phyloP scores from a whole-genome alignment of 2,797 vertebrate species.

The Miichthys miiuy region DNA sequence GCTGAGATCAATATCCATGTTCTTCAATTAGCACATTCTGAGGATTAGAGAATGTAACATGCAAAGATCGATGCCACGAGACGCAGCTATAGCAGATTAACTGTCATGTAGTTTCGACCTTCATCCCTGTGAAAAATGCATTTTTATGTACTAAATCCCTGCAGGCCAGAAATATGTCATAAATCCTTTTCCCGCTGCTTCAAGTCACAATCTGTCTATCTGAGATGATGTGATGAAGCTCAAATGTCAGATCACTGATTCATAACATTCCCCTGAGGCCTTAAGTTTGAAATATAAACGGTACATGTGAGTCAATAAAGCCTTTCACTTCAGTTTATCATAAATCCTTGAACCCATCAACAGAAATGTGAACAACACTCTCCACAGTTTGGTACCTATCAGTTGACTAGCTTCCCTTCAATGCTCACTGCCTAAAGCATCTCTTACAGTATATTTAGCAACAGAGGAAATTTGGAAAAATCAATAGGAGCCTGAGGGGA shows the following conservation, averaged over 20 bases:
- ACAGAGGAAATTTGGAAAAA: slow-evolving; percentile 74
- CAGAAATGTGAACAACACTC: slow-evolving; percentile 37
- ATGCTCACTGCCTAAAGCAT: slow-evolving; percentile 41
- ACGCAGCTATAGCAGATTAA: not conserved
- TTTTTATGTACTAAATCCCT: slow-evolving; percentile 26
- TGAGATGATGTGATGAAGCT: slow-evolving; percentile 13
- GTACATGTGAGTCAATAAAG: slow-evolving; percentile 31
- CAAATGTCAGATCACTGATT: slow-evolving; percentile 29
- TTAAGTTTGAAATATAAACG: slow-evolving; percentile 24
- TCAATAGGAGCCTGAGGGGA: slow-evolving; percentile 61
- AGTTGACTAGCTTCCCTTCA: slow-evolving; percentile 43
- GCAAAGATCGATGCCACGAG: slow-evolving; percentile 22
- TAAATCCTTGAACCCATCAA: slow-evolving; percentile 34
- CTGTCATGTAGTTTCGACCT: slow-evolving; percentile 16
- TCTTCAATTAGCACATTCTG: slow-evolving; percentile 54
- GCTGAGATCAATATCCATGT: slow-evolving; percentile 55
- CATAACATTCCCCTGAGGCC: slow-evolving; percentile 8
- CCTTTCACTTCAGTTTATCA: slow-evolving; percentile 23
- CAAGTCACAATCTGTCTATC: slow-evolving; percentile 28
- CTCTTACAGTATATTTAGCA: slow-evolving; percentile 67
- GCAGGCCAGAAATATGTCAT: slow-evolving; percentile 11
- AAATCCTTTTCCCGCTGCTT: slow-evolving; percentile 24
- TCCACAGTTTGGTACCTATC: slow-evolving; percentile 40
- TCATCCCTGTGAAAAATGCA: not conserved
- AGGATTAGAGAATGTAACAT: slow-evolving; percentile 43